A percentile compares a stretch with the other conserved stretches of the same genome.
phyloP scores from a whole-genome alignment of 2,113 vertebrate species.

The Nesoenas mayeri region DNA sequence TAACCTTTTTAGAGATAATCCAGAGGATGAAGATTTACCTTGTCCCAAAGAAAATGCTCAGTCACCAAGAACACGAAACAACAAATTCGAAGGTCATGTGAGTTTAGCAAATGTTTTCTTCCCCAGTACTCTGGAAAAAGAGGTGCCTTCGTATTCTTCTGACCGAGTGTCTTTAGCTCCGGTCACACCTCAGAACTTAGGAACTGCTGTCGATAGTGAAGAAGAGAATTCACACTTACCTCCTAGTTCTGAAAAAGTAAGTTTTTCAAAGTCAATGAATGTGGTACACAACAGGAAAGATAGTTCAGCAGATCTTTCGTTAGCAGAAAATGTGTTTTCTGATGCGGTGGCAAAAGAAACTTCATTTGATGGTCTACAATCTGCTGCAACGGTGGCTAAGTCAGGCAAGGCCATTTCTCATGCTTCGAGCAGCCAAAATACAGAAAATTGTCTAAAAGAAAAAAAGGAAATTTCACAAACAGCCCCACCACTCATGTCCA shows the following conservation, averaged over 20 bases:
- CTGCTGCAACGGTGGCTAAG: not conserved
- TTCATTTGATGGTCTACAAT: conserved; percentile 7
- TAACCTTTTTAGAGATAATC: conserved; percentile 64
- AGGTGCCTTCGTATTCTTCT: not conserved
- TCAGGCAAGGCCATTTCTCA: not conserved
- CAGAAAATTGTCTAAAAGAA: not conserved
- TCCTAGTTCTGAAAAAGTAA: not conserved
- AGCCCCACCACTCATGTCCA: not conserved
- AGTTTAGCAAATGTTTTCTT: not conserved
- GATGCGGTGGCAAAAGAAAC: not conserved
- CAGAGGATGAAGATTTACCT: conserved; percentile 40
- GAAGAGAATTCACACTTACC: not conserved
- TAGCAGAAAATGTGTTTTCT: conserved; percentile 7
- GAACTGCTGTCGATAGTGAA: not conserved
- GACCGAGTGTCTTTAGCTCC: not conserved
- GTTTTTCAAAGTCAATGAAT: not conserved
- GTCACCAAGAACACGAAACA: not conserved
- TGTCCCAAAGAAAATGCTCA: conserved; percentile 8
- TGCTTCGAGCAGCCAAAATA: not conserved
- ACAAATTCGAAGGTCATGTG: conserved; percentile 14
- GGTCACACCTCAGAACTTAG: not conserved
- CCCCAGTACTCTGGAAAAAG: conserved; percentile 31
- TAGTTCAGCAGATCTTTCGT: not conserved
- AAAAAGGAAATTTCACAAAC: not conserved
- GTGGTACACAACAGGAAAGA: not conserved